Conservation (phyloP, 2,113 vertebrate genomes). For the Setophaga petechia region DNA sequence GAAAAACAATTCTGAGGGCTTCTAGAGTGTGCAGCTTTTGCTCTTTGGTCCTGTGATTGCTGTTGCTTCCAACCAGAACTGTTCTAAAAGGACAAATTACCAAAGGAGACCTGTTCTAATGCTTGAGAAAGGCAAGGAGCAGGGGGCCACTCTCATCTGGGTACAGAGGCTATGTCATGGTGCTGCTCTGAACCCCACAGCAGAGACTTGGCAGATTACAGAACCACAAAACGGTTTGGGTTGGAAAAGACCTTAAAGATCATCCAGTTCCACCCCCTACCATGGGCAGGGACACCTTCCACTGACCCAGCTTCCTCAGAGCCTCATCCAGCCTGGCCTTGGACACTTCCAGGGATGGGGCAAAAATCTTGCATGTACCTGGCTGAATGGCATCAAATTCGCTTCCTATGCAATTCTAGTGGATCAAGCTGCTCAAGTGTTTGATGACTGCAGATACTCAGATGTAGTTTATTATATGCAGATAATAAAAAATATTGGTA, state of each 20-base stretch:
- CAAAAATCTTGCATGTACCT: not conserved
- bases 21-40: not conserved
- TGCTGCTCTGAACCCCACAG: not conserved
- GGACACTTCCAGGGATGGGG: accelerated
- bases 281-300: not conserved
- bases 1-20: not conserved
- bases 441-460: not conserved
- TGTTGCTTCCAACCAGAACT: not conserved
- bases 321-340: not conserved
- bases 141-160: not conserved
- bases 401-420: not conserved
- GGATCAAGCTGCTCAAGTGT: not conserved
- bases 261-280: accelerated
- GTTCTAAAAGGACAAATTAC: not conserved
- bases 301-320: not conserved
- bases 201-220: not conserved
- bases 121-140: not conserved
- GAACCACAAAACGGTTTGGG: not conserved
- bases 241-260: not conserved
- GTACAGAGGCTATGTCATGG: accelerated
- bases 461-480: not conserved
- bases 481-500: not conserved
- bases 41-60: not conserved
- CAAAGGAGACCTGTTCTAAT: not conserved
- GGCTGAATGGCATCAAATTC: not conserved